Base-by-base conservation (phyloP, 2,888 invertebrate species). In the Meganola albula region DNA sequence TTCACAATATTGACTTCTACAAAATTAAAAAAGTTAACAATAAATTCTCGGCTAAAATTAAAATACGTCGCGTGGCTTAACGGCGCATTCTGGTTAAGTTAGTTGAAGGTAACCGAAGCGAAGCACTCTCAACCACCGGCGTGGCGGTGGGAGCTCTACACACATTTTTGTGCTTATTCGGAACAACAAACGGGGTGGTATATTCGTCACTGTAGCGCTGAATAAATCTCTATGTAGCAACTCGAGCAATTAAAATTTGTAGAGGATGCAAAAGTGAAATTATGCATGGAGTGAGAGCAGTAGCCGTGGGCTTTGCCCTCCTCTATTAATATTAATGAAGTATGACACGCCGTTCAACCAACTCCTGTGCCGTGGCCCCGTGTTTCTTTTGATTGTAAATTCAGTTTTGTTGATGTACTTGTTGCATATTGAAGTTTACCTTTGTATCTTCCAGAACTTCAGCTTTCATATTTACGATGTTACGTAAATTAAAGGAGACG, bases 261-360 rank as follows among this genome's bases (percentile, higher is more conserved):
- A 55, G 62, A 54, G 63, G 58, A 69, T 59, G 63, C 60, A 51
- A 53, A 59, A 61, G 58, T 64, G 63, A 72, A 77, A 77, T 80
- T 82, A 83, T 80, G 79, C 82, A 80, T 75, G 74, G 68, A 74
- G 66, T 58, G 67, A 67, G 66, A 70, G 69, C 68, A 70, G 73
- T 71, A 63, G 71, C 72, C 70, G 63, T 56, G 61, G 65, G 63
- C 56, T 64, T 58, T 63, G 62, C 66, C 64, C 58, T 58, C 60
- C 53, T 49, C 68, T 68, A 77, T 83, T 78, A 83, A 83, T 83
- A 82, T 83, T 80, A 79, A 83, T 83, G 83, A 76, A 67, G 67
- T 62, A 75, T 74, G 80, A 74, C 80, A 76, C 74, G 70, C 66
- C 63, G 68, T 58, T 69, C 71, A 65, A 57, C 61, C 54, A 55